A percentile compares a stretch with the other conserved stretches of the same genome.
These are phyloP conservation scores for Sinhomidia bicolor DNA, from an alignment of 2,888 invertebrate genomes.

Conservation along the genomic window DNA sequence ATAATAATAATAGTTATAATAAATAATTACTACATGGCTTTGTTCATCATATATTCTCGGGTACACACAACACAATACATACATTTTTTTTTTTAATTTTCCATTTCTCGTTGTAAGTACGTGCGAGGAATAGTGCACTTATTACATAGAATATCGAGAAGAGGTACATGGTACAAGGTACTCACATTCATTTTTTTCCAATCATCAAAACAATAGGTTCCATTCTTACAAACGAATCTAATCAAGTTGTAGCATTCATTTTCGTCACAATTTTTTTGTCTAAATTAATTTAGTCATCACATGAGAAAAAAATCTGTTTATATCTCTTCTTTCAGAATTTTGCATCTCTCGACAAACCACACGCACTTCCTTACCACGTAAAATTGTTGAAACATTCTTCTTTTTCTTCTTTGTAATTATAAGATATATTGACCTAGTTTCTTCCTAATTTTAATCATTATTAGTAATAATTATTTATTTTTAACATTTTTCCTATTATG, in stretches of 20 bases:
- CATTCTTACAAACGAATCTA: not conserved
- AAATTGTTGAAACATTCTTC: no score
- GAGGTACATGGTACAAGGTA: conserved; percentile 50
- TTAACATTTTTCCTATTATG: not conserved
- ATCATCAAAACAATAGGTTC: conserved; percentile 8
- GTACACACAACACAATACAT: not conserved
- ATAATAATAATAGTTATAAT: not conserved
- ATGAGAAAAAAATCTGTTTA: not conserved
- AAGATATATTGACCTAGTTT: no score
- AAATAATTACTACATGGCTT: not conserved
- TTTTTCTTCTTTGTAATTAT: no score
- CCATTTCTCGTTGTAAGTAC: not conserved
- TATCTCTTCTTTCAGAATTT: not conserved
- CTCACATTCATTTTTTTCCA: conserved; percentile 26
- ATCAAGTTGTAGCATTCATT: conserved; percentile 44
- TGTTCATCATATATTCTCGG: not conserved
- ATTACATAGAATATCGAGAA: conserved; percentile 2
- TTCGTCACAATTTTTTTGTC: not conserved
- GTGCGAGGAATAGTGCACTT: conserved; percentile 19
- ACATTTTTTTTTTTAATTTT: not conserved
- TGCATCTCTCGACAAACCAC: not conserved
- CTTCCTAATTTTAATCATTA: no score
- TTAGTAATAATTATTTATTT: no score
- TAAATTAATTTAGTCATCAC: no score
- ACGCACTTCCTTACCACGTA: not conserved